These are phyloP conservation scores for Drosophila anomalipes DNA, from an alignment of 2,888 invertebrate species.

Conservation along the genomic window DNA sequence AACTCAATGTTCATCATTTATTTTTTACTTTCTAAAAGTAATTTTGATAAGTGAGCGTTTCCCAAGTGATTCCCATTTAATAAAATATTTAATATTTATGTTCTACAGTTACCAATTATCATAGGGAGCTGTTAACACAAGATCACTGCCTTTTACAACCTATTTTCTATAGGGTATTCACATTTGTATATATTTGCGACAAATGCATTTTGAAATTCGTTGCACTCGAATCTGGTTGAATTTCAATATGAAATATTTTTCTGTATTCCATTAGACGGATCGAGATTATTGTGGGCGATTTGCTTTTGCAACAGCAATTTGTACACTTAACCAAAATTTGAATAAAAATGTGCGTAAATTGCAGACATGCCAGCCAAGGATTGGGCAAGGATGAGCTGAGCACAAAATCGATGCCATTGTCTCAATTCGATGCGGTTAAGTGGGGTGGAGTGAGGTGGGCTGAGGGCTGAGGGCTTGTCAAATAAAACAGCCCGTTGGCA, in stretches of 20 bases:
- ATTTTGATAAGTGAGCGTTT: fast-evolving
- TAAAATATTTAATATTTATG: neutral
- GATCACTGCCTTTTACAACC: neutral
- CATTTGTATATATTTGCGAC: neutral
- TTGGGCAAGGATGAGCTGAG: constrained; percentile 32
- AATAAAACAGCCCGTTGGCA: constrained; percentile 4
- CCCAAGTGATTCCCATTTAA: neutral
- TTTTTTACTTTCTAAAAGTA: neutral
- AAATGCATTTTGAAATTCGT: constrained; percentile 28
- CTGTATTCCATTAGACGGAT: constrained; percentile 6
- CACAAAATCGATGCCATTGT: constrained; percentile 45
- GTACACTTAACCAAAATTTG: constrained; percentile 63
- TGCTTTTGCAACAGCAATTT: constrained; percentile 59
- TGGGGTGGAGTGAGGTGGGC: neutral
- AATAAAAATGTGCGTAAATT: constrained; percentile 77
- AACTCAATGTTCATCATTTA: neutral
- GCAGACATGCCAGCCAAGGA: constrained; percentile 62
- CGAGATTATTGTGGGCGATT: constrained; percentile 3
- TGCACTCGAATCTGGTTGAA: constrained; percentile 30
- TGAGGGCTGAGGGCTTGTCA: neutral
- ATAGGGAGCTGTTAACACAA: neutral
- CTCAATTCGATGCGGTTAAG: constrained; percentile 38
- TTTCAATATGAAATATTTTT: constrained; percentile 52
- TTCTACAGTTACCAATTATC: neutral
- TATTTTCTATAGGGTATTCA: neutral